A percentile compares a stretch with the other conserved stretches of the same genome.
phyloP scores from a whole-genome alignment of 2,797 vertebrate genomes.

The Luscinia luscinia region DNA sequence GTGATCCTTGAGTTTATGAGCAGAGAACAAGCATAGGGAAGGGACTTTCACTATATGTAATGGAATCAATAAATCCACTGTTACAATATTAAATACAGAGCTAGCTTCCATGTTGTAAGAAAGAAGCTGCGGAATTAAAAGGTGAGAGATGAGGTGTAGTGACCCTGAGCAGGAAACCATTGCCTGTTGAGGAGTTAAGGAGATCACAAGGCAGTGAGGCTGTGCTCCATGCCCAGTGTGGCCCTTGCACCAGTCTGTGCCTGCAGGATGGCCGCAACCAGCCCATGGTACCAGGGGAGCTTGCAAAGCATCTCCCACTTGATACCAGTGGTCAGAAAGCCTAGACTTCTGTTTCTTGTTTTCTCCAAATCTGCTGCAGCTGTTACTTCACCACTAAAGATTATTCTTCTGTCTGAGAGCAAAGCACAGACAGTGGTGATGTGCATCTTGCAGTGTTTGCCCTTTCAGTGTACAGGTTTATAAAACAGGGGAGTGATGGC shows the following conservation, averaged over 20 bases:
- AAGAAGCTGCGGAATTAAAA: not conserved
- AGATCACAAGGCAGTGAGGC: not conserved
- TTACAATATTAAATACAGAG: not conserved
- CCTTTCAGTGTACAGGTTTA: not conserved
- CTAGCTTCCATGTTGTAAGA: not conserved
- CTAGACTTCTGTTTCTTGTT: not conserved
- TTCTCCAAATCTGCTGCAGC: not conserved
- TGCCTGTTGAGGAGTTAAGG: too few relatives aligned
- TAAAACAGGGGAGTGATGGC: not conserved
- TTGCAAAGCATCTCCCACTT: not conserved
- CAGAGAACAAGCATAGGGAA: not conserved
- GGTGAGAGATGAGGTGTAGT: not conserved
- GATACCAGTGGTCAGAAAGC: not conserved
- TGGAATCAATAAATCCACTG: not conserved
- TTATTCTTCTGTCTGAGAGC: not conserved
- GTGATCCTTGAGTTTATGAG: not conserved
- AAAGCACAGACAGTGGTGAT: not conserved
- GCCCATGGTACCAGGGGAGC: not conserved
- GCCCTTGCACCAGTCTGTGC: not conserved
- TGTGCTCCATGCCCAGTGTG: not conserved
- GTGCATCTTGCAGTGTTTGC: not conserved
- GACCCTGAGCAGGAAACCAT: not conserved
- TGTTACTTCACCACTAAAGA: not conserved
- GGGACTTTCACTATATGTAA: not conserved
- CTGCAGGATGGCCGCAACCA: not conserved